These are phyloP conservation scores for Drosophila bipectinata DNA, from an alignment of 1,140 invertebrate species.

Conservation along the genomic window DNA sequence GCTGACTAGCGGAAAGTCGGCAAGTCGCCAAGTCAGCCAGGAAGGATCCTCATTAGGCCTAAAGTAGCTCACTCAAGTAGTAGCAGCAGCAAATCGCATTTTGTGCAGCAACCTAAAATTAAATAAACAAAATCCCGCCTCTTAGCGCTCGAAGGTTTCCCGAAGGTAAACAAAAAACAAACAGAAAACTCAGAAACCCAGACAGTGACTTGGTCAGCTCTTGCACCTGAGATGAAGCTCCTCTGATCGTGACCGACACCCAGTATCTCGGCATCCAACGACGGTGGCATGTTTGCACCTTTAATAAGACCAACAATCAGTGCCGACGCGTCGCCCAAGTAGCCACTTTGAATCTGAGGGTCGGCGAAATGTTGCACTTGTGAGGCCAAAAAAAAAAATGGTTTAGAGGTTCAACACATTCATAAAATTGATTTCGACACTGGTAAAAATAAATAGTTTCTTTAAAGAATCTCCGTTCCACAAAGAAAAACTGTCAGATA, in stretches of 20 bases:
- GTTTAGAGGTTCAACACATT: neutral
- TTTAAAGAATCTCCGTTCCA: neutral
- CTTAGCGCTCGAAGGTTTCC: constrained; percentile 53
- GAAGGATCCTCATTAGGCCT: constrained; percentile 61
- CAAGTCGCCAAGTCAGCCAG: constrained; percentile 22
- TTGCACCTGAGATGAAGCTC: constrained; percentile 57
- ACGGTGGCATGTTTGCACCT: constrained; percentile 81
- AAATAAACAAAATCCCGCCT: constrained; percentile 65
- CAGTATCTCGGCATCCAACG: constrained; percentile 38
- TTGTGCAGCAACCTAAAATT: constrained; percentile 72
- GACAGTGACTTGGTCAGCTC: constrained; percentile 62
- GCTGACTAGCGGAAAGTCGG: constrained; percentile 61
- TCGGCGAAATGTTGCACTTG: constrained; percentile 42
- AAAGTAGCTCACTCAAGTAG: constrained; percentile 56
- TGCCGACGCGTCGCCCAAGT: constrained; percentile 54
- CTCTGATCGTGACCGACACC: constrained; percentile 74
- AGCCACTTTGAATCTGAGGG: constrained; percentile 28
- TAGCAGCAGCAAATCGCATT: constrained; percentile 21
- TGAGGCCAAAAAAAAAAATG: constrained; percentile 24
- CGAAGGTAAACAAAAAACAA: constrained; percentile 70
- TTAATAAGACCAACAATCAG: constrained; percentile 80
- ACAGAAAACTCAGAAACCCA: constrained; percentile 57
- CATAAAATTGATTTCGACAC: neutral
- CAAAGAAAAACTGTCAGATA: too few relatives aligned
- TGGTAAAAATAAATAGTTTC: neutral